These are phyloP conservation scores for Acleris holmiana DNA, from an alignment of 2,888 invertebrate species.

Conservation along the genomic window DNA sequence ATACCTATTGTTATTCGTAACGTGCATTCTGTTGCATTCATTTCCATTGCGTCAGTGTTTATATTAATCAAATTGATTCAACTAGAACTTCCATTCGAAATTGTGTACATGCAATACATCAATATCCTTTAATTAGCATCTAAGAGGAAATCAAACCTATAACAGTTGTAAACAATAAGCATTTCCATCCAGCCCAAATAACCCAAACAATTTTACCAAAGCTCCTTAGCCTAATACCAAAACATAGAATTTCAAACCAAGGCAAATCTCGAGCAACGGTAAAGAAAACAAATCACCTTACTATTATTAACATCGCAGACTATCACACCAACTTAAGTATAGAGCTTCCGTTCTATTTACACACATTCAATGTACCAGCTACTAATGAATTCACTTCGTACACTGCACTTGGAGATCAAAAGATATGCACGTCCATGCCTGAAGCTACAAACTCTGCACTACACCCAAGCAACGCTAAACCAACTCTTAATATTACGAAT, in stretches of 20 bases:
- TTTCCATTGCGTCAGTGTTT: constrained; percentile 9
- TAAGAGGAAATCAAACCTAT: not conserved
- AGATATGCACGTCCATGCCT: constrained; percentile 73
- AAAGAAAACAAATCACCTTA: constrained; percentile 41
- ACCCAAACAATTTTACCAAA: not conserved
- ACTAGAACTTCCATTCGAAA: too few species aligned
- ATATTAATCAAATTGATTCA: not conserved
- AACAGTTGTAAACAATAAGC: not conserved
- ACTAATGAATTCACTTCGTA: constrained; percentile 76
- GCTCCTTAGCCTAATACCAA: constrained; percentile 7
- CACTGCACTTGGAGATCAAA: constrained; percentile 67
- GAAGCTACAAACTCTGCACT: constrained; percentile 43
- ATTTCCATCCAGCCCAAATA: not conserved
- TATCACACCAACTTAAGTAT: constrained; percentile 64
- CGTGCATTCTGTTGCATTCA: not conserved
- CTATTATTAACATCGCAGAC: constrained; percentile 55
- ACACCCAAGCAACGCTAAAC: constrained; percentile 41
- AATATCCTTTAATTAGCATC: not conserved
- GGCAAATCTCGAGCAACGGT: constrained; percentile 30
- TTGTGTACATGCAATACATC: constrained; percentile 1
- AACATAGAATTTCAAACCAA: constrained; percentile 25
- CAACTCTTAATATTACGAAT: constrained; percentile 42
- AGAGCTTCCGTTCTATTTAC: constrained; percentile 79
- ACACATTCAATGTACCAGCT: constrained; percentile 62
- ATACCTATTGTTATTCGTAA: constrained; percentile 3